Percentiles rank a stretch among this genome's conserved stretches.
phyloP scores from a whole-genome alignment of 2,113 vertebrate genomes.

The Camelus dromedarius region DNA sequence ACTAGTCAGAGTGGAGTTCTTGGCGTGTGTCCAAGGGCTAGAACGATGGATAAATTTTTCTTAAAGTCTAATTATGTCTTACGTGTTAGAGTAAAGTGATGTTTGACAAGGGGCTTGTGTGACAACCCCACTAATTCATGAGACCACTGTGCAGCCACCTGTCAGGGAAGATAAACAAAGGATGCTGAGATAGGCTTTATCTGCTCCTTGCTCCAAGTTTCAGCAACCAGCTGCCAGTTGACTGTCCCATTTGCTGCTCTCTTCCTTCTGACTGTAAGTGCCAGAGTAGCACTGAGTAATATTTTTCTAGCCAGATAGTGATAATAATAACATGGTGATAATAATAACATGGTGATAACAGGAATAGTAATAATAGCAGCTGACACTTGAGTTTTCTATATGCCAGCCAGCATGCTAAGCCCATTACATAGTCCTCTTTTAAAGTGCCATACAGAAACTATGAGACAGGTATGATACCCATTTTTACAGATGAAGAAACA shows the following conservation, averaged over 20 bases:
- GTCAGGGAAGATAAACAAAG: background rate
- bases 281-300: background rate
- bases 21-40: background rate
- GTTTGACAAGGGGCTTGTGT: background rate
- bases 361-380: background rate
- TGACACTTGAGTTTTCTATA: background rate
- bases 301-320: conserved; percentile 1
- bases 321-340: background rate
- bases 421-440: background rate
- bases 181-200: background rate
- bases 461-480: background rate
- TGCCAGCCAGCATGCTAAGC: background rate
- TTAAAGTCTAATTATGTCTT: background rate
- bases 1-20: background rate
- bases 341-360: background rate
- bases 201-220: background rate
- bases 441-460: background rate
- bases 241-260: background rate
- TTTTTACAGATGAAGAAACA: background rate
- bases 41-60: background rate
- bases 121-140: background rate
- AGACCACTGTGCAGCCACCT: background rate
- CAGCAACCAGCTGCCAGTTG: background rate
- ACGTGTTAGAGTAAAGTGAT: background rate
- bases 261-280: background rate